Base-by-base conservation (phyloP, 2,888 invertebrate species). In the Microplitis manilae region DNA sequence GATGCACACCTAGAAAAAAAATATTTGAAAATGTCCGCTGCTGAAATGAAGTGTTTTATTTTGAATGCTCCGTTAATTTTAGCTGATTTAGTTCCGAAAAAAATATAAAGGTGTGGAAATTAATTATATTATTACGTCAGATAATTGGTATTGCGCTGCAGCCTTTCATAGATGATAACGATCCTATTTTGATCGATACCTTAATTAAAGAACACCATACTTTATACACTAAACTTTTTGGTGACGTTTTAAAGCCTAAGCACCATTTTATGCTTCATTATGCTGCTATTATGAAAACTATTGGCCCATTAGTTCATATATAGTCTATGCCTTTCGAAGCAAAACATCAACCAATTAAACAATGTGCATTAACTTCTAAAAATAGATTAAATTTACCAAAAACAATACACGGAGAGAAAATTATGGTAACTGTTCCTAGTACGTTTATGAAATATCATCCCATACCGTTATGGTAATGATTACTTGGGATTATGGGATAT, bases 311-410 rank as follows among this genome's bases (percentile, higher is more conserved):
- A 59, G 13, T 9, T 50, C 74, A 79, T n/a, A 69, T 64, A 38
- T 77, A 73, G 75, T 40, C 70, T 6, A 79, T 71, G 68, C 75
- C 77, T 13, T 77, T 79, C n/a, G 77, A 79, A 70, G 72, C 64
- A 13, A 74, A 78, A 62, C 76, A 78, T 38, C 15, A 70, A 40
- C 65, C 61, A 1, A 9, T 74, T 62, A 80, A 75, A 72, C 71
- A 75, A 40, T n/a, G 75, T 62, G 73, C 60, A 7, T 30, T 41
- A 20, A n/a, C 75, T 17, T 70, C 75, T 13, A 70, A 17, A 1
- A 75, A 68, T 71, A 68, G 71, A 6, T 79, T 67, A n/a, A 79
- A 80, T 68, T 67, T 80, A 2, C 77, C 77, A 0, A 67, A 70
- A 9, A 79, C 79, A 4, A 77, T 73, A 61, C n/a, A n/a, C n/a